Base-by-base conservation (phyloP, 2,888 invertebrate genomes). In the Drosophila fulvimacula region DNA sequence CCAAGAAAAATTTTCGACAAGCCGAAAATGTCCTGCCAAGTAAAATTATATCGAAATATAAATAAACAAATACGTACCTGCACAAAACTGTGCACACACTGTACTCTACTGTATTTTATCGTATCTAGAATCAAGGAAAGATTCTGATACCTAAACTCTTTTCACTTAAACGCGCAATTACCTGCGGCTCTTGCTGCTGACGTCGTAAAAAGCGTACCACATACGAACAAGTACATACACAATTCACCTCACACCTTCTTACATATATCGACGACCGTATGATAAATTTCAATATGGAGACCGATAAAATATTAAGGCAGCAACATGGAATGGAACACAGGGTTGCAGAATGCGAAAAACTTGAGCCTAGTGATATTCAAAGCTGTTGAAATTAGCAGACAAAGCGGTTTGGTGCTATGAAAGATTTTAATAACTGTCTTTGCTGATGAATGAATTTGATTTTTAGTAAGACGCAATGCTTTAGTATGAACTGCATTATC, bases 271-370 rank as follows among this genome's bases (percentile, higher is more conserved):
- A 58, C 55, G 56, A 67, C 34, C 64, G 64, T 27, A 60, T 74
- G 62, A 65, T 66, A 32, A 69, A 64, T 78, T 79, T 66, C 80
- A 78, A 79, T 56, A 79, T 79, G 80, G 77, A 58, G 79, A 38
- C 72, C 77, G 77, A 78, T 78, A 79, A 75, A 76, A 66, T 9
- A 24, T 21, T 48, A 64, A 66, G 61, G 55, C 51, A 48, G 17
- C 52, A 39, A 19, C 32, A n/a, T 55, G 82, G 73, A 84, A 79
- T 85, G 72, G 39, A 82, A 88, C 78, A 57, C 87, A 83, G 83
- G 59, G 82, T 71, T 84, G 82, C 55, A 58, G 13, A 27, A n/a
- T 38, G 11, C 17, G 9, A 57, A 13, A 9, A 56, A 51, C 59
- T 30, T 77, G 51, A 72, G 39, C 62, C 73, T 62, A 21, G 46